Conservation (phyloP, 2,888 invertebrate genomes). For the Synergus itoensis region DNA sequence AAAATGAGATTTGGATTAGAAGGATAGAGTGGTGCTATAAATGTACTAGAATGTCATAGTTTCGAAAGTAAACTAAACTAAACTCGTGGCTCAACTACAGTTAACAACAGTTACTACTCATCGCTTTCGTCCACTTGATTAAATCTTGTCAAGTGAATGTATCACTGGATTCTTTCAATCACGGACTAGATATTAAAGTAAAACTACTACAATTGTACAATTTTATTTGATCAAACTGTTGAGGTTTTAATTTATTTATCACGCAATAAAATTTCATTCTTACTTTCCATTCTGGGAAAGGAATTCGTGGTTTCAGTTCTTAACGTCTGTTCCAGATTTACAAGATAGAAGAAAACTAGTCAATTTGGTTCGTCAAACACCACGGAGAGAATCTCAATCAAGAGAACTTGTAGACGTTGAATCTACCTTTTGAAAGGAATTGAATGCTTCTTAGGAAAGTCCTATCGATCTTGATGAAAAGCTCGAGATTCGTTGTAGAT, state of each 20-base stretch:
- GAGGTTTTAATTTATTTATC: no score
- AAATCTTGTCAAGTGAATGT: constrained; percentile 54
- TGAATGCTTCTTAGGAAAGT: constrained; percentile 12
- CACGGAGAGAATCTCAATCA: constrained; percentile 2
- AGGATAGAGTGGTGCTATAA: background rate
- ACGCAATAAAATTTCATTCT: no score
- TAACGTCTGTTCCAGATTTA: background rate
- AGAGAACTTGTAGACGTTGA: background rate
- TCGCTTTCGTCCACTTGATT: constrained; percentile 56
- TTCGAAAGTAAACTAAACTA: constrained; percentile 14
- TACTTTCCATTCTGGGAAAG: no score
- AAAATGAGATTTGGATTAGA: constrained; percentile 19
- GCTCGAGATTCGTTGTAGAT: constrained; percentile 13
- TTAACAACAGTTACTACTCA: constrained; percentile 36
- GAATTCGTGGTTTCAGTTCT: background rate
- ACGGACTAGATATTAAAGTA: background rate
- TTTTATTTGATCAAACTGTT: no score
- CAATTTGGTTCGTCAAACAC: constrained; percentile 3
- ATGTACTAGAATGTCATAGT: constrained; percentile 27
- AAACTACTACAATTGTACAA: no score
- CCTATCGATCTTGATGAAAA: constrained; percentile 20
- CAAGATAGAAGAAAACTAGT: background rate
- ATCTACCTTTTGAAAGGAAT: background rate
- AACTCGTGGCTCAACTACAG: background rate
- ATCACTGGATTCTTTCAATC: constrained; percentile 33